phyloP scores from a whole-genome alignment of 1,140 invertebrate genomes.

The Camponotus floridanus region DNA sequence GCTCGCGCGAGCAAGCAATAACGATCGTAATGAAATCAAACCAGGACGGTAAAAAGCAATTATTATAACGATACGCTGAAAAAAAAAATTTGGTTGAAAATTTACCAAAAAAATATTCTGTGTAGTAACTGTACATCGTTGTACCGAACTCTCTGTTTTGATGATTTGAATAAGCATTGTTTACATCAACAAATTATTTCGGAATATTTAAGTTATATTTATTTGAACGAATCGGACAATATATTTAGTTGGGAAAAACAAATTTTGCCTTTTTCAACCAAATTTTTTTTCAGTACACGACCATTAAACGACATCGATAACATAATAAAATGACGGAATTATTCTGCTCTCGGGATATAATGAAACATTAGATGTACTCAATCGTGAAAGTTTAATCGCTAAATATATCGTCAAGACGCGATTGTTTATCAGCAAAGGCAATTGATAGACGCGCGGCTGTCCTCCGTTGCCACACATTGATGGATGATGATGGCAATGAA shows the following conservation, averaged over 20 bases:
- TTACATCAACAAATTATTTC: no score
- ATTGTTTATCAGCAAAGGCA: constrained; percentile 54
- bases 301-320: constrained; percentile 44
- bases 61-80: background rate
- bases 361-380: constrained; percentile 26
- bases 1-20: background rate
- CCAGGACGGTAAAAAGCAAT: background rate
- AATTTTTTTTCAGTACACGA: no score
- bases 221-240: no score
- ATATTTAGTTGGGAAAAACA: no score
- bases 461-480: constrained; percentile 53
- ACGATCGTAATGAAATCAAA: constrained; percentile 27
- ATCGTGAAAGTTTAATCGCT: constrained; percentile 26
- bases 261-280: no score
- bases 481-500: constrained; percentile 60
- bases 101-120: no score
- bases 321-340: constrained; percentile 45
- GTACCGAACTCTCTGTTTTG: no score
- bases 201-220: no score
- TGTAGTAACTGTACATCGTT: no score
- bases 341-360: constrained; percentile 17
- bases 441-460: constrained; percentile 44
- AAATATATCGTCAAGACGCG: constrained; percentile 30
- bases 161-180: no score
- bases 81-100: no score